phyloP scores from a whole-genome alignment of 2,113 vertebrate genomes.

The Indicator maculatus region DNA sequence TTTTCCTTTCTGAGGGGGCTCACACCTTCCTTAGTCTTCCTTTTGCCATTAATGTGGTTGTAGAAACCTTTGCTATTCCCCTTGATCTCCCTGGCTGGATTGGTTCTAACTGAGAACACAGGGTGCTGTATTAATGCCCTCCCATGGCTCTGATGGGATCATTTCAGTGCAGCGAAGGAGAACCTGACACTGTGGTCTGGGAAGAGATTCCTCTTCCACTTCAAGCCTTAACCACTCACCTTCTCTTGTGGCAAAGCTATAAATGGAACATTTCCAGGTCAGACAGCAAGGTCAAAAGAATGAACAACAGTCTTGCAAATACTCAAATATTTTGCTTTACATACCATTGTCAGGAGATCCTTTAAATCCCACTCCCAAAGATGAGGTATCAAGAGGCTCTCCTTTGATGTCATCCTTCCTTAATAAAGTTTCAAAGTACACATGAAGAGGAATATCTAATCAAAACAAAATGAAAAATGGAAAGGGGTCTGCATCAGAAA shows the following conservation, averaged over 20 bases:
- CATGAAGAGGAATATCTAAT: conserved; percentile 80
- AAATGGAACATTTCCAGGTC: neutral
- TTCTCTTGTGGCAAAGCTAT: neutral
- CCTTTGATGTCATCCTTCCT: conserved; percentile 79
- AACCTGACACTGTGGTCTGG: neutral
- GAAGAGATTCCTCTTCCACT: neutral
- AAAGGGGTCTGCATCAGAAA: neutral
- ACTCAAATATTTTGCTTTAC: conserved; percentile 10
- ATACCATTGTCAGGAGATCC: conserved; percentile 72
- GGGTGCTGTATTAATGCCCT: neutral
- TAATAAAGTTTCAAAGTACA: conserved; percentile 76
- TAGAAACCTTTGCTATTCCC: no score
- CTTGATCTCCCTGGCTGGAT: no score
- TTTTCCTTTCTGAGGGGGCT: no score
- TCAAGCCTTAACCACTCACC: neutral
- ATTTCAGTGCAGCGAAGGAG: neutral
- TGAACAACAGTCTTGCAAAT: neutral
- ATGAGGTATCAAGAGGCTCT: conserved; percentile 65
- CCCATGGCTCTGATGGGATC: neutral
- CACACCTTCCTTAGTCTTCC: no score
- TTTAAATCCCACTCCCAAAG: conserved; percentile 63
- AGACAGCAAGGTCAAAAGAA: neutral
- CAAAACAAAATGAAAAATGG: neutral
- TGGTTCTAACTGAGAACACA: neutral
- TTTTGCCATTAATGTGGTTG: no score